Conservation (phyloP, 1,140 invertebrate species). For the Panonychus citri region DNA sequence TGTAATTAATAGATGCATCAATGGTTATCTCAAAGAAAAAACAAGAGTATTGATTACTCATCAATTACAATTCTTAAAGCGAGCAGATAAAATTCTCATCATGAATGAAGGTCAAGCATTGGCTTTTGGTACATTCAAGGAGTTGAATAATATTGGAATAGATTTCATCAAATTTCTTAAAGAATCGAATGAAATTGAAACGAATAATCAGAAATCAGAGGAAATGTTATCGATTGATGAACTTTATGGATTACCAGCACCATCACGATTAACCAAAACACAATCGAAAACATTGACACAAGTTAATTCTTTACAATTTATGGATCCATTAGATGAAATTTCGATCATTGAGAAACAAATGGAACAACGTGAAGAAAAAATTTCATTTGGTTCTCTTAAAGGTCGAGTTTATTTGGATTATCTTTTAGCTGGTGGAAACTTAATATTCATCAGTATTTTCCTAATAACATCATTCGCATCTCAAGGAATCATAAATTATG, state of each 20-base stretch:
- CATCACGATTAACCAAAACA: not conserved
- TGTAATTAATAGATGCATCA: too few relatives aligned
- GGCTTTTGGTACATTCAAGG: conserved; percentile 9
- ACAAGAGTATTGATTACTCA: conserved; percentile 71
- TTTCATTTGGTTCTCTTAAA: not conserved
- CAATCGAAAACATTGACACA: not conserved
- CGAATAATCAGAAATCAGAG: not conserved
- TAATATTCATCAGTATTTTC: not conserved
- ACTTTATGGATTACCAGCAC: too few relatives aligned
- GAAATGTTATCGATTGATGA: not conserved
- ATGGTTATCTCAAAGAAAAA: too few relatives aligned
- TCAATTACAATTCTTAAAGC: conserved; percentile 24
- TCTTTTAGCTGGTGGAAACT: not conserved
- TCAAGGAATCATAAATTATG: conserved; percentile 12
- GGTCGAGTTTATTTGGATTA: not conserved
- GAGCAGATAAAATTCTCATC: conserved; percentile 45
- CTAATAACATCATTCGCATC: not conserved
- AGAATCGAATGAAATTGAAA: too few relatives aligned
- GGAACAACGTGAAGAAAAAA: not conserved
- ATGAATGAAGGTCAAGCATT: conserved; percentile 37
- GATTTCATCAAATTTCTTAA: too few relatives aligned
- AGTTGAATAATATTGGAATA: too few relatives aligned
- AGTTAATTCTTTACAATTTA: not conserved
- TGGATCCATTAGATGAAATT: not conserved
- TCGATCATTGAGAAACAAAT: not conserved